Base-by-base conservation (phyloP, 2,113 vertebrate genomes). In the Tragelaphus buxtoni region DNA sequence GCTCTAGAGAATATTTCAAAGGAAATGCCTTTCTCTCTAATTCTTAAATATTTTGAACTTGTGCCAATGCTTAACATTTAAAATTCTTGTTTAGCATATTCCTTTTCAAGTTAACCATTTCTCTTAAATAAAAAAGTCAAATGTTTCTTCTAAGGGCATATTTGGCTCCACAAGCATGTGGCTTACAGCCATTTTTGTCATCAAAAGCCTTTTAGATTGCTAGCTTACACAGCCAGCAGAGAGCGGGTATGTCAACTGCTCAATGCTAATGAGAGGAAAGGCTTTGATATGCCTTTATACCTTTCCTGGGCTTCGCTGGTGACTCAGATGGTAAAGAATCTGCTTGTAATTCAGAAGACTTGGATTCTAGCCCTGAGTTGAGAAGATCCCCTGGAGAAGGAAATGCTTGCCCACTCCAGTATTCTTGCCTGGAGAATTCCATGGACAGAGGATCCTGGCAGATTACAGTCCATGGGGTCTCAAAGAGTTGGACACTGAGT, bases 11-110 rank as follows among this genome's bases (percentile, higher is more conserved):
- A 56, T 35, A 86, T 93, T 95, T 91, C 81, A 83, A 93, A 97
- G 77, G 42, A 96, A 96, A 95, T 81, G n/a, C 28, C 13, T 69
- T 95, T 42, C 16, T 88, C 28, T 94, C 18, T 51, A 91, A 51
- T 95, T 93, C 79, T 93, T 86, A 94, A 82, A 65, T 82, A 76
- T 85, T 94, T 97, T 91, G 89, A 97, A 95, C 91, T 61, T 65
- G 28, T 97, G 82, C 72, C 95, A 90, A 17, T 65, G 24, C 49
- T 95, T 94, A 96, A 88, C 82, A 89, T 83, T 97, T n/a, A 95
- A 49, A 89, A 88, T 94, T 96, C 47, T 83, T 93, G 39, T 94
- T 92, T 96, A 85, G 42, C 32, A 83, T 81, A 42, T 92, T 95
- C 11, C 56, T 72, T 92, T 96, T 86, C 58, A 94, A 91, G n/a